Conservation (phyloP, 2,113 vertebrate species). For the Phrynosoma blainvillii region DNA sequence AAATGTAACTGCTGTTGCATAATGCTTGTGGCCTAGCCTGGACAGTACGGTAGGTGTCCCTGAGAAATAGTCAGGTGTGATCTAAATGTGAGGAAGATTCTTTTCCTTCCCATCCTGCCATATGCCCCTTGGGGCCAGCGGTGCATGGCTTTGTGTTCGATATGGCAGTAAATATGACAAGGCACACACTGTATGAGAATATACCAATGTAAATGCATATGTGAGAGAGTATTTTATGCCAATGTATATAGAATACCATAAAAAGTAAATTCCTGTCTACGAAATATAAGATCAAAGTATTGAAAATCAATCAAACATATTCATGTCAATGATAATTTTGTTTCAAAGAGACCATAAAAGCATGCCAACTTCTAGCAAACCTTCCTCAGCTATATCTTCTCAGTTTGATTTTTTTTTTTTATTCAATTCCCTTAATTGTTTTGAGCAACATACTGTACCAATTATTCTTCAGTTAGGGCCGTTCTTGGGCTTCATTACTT, state of each 20-base stretch:
- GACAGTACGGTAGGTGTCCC: neutral
- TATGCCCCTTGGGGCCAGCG: neutral
- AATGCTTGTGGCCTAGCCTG: neutral
- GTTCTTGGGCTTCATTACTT: conserved; percentile 7
- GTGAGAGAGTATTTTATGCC: neutral
- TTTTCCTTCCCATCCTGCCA: neutral
- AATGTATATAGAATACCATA: neutral
- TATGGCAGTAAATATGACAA: neutral
- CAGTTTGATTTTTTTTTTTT: neutral
- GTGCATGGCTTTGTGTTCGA: neutral
- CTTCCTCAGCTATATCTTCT: neutral
- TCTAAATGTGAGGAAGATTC: neutral
- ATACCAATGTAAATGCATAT: neutral
- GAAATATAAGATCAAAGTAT: neutral
- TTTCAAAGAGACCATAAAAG: conserved; percentile 1
- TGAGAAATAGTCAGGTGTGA: neutral
- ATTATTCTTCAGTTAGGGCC: neutral
- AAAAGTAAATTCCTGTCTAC: neutral
- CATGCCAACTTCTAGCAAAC: neutral
- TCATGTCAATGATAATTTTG: conserved; percentile 2
- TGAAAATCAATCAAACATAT: neutral
- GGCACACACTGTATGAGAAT: neutral
- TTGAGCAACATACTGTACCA: neutral
- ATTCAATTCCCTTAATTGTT: conserved; percentile 33
- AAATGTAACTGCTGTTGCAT: too few relatives aligned